phyloP scores from a whole-genome alignment of 2,888 invertebrate species.

The Megalurothrips usitatus region DNA sequence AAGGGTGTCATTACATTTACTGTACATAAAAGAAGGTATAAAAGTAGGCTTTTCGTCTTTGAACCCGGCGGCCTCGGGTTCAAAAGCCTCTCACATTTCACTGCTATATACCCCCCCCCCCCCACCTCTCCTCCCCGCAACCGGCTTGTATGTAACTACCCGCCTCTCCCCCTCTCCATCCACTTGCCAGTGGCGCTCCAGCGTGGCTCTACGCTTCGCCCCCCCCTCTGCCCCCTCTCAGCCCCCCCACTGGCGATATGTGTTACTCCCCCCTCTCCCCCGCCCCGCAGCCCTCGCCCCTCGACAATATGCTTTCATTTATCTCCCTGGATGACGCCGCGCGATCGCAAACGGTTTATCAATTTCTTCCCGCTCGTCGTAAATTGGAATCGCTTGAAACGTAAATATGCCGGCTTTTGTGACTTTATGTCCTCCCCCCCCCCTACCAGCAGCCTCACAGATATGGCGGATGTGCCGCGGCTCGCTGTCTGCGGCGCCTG shows the following conservation, averaged over 20 bases:
- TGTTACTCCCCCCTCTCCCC: background rate
- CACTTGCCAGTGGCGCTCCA: too few relatives aligned
- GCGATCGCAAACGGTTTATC: slow-evolving; percentile 17
- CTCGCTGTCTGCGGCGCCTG: background rate
- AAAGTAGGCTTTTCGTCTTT: too few relatives aligned
- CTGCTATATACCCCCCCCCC: too few relatives aligned
- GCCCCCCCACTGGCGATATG: background rate
- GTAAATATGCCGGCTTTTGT: slow-evolving; percentile 3
- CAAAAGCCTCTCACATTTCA: too few relatives aligned
- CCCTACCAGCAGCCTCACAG: background rate
- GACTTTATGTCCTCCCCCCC: background rate
- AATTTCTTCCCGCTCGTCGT: slow-evolving; percentile 9
- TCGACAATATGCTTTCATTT: slow-evolving; percentile 1
- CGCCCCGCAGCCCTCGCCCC: background rate
- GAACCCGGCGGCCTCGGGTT: too few relatives aligned
- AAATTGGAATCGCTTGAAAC: slow-evolving; percentile 22
- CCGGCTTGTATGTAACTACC: too few relatives aligned
- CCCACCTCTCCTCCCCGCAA: too few relatives aligned
- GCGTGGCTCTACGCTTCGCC: background rate
- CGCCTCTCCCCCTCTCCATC: too few relatives aligned
- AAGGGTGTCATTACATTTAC: too few relatives aligned
- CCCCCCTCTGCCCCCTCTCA: background rate
- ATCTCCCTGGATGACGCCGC: background rate
- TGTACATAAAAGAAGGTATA: too few relatives aligned
- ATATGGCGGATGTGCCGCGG: background rate